Evolutionary conservation across 2,113 vertebrate species (phyloP), one percentile per base, ranked within the genome.

Genomic region (Scomber colias): DNA sequence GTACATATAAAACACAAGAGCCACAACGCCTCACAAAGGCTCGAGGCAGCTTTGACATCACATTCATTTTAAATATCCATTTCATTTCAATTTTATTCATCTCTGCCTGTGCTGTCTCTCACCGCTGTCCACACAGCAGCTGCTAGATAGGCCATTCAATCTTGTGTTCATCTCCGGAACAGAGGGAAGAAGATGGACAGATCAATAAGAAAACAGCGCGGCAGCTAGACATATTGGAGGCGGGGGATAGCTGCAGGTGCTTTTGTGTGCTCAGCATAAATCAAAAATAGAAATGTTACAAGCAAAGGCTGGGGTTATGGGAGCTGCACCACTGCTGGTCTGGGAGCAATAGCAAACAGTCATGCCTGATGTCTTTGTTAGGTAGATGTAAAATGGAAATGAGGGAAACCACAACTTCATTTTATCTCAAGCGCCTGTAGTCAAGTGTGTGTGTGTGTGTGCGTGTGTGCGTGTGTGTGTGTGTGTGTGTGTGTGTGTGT

Each of bases 151-250:
- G 76, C n/a, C 55, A 55, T 83, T 93, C 87, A 90, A 87, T 93
- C 86, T 83, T 55, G 30, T 79, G 51, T 79, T 85, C 79, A 40
- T 90, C 84, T 66, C 56, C 0, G 11, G 57, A 50, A 79, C 80
- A 13, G 62, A 54, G 62, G 71, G 74, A 59, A 53, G 62, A 84
- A 82, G 82, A 90, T 74, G 77, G 85, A 80, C 86, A 81, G 83
- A 92, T 91, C 87, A 89, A 90, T 94, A 87, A 85, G 77, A 89
- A 83, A 69, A 66, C 65, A 77, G 71, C 51, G 1, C 5, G 73
- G 55, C 68, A 71, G 73, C 63, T 67, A 78, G 71, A 73, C 45
- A 31, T 75, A 71, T 69, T 56, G 50, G 53, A 79, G 82, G 44
- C 35, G 1, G 44, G 70, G 74, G 48, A 74, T 63, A 44, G 77